Evolutionary conservation across 2,113 vertebrate species (phyloP), one percentile per base, ranked within the genome.

Genomic region (Brienomyrus brachyistius): DNA sequence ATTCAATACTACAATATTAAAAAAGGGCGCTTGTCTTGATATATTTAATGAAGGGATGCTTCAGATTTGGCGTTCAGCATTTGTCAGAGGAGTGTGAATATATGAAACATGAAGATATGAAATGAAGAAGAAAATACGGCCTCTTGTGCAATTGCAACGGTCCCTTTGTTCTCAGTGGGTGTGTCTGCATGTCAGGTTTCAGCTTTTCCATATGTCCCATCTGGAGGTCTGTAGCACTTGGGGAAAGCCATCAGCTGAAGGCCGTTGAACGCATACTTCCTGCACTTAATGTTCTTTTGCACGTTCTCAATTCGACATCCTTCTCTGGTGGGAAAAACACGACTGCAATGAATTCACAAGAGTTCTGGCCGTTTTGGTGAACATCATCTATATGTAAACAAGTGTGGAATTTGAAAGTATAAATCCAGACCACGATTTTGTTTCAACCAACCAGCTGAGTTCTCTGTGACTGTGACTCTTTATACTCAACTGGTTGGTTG

Each of bases 251-350:
- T 96, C 94, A 98, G 97, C 93, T 98, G 98, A 47, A 98, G 95
- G 92, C 96, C 92, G 97, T 98, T 98, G 97, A 98, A 98, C 93
- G 98, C 97, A 89, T 98, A 98, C 92, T 97, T 98, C 95, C 97
- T 98, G 96, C 95, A 97, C 94, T 96, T 97, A 90, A 98, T 92
- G 96, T 98, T 98, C 97, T 98, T 98, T 97, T 97, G 94, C 89
- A 97, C 97, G 95, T 98, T 98, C 93, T 98, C 97, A 97, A 98
- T 97, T 94, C 98, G 97, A 96, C 97, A 97, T 96, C 97, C 97
- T 96, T 97, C 96, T 97, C 97, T 97, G 96, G 94, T 94, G 90
- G 88, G 59, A 47, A 88, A 54, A 91, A 91, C 90, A 88, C 27
- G 88, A 54, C 82, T 4, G 21, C 1, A 47, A n/a, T 47, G 45